Percentiles rank a stretch among this genome's conserved stretches.
Evolutionary conservation across 2,113 vertebrate species (phyloP).

Genomic region (Uria aalge): DNA sequence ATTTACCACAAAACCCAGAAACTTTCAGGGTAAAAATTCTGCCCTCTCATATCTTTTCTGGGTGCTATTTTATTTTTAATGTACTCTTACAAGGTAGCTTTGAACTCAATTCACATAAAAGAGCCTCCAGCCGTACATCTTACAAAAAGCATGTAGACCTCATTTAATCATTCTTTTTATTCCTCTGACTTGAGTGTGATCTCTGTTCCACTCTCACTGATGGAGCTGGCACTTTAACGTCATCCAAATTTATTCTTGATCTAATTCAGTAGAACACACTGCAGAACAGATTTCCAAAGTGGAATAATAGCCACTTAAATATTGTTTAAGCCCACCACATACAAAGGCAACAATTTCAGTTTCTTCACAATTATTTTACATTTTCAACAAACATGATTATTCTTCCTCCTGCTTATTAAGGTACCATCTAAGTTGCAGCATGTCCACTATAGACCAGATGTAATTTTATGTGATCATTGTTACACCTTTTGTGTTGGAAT

Average conservation of each 20-base stretch:
- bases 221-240: conserved; percentile 25
- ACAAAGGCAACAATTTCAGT: not conserved
- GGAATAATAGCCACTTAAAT: conserved; percentile 6
- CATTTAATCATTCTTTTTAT: conserved; percentile 62
- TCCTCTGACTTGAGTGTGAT: conserved; percentile 38
- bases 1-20: conserved; percentile 45
- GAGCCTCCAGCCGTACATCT: conserved; percentile 2
- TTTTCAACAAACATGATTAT: not conserved
- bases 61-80: conserved; percentile 57
- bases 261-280: conserved; percentile 3
- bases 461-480: not conserved
- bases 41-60: not conserved
- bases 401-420: not conserved
- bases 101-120: conserved; percentile 47
- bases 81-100: conserved; percentile 41
- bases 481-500: not conserved
- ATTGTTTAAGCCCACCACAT: not conserved
- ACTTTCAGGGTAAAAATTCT: conserved; percentile 37
- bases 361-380: not conserved
- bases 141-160: conserved; percentile 3
- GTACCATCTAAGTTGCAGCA: not conserved
- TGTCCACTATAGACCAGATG: not conserved
- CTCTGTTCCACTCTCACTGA: conserved; percentile 12
- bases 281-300: not conserved
- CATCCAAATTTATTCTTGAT: conserved; percentile 28